Base-by-base conservation (phyloP, 2,888 invertebrate genomes). In the Timema cristinae region DNA sequence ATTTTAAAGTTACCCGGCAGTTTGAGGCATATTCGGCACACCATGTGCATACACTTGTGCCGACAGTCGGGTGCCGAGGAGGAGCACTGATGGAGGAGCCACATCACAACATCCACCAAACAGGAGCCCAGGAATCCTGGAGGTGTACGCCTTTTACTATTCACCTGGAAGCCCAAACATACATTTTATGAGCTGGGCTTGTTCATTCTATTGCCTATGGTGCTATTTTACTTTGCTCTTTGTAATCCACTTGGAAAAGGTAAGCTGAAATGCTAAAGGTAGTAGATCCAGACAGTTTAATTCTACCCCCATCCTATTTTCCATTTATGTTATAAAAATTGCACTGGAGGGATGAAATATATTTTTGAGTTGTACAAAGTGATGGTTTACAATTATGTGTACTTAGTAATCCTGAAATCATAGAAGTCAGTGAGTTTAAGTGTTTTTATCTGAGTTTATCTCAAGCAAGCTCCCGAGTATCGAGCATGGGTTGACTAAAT, bases 41-140 rank as follows among this genome's bases (percentile, higher is more conserved):
- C 85, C 63, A 87, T 75, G 68, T 83, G 80, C 81, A 86, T 85
- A 71, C 84, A 83, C 73, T 83, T 83, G n/a, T 77, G 77, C 68
- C 87, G 80, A 73, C 85, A 85, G 76, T 81, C 78, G 13, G 78
- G 77, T 76, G 85, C 84, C 51, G 79, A 74, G 1, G 82, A 82
- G 15, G 81, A 82, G 32, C 85, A 84, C 75, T 86, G 83, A n/a
- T 78, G 75, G 6, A 88, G 77, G 7, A 87, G 76, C 85, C 86
- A 88, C 16, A 79, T 75, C 0, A 83, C 79, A 2, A 83, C 80
- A 75, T 85, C 81, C 15, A 77, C 79, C 13, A 87, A 77, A 0
- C 79, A 79, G 2, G 79, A 81, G 0, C 79, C 82, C 7, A 75
- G 67, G 71, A 87, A 83, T 69, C 80, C 83, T 1, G 77, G 74